Conservation (phyloP, 2,888 invertebrate species). For the Glaucopsyche alexis region DNA sequence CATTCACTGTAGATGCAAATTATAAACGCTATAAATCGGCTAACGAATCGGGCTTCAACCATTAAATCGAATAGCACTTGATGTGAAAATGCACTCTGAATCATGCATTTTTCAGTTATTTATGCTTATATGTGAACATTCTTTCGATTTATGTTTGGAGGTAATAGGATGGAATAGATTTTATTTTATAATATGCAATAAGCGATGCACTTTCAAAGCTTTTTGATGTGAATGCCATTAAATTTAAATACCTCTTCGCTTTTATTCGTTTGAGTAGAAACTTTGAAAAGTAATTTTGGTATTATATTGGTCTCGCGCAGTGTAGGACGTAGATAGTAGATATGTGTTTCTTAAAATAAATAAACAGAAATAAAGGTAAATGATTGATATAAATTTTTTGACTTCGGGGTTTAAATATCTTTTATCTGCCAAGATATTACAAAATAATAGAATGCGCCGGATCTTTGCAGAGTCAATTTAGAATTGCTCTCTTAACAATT, state of each 20-base stretch:
- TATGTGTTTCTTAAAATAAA: too few relatives aligned
- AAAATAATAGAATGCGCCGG: too few relatives aligned
- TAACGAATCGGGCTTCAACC: constrained; percentile 24
- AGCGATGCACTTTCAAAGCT: constrained; percentile 4
- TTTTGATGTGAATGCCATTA: background rate
- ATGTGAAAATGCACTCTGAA: constrained; percentile 26
- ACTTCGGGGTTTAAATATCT: too few relatives aligned
- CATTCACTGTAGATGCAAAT: constrained; percentile 24
- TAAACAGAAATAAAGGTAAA: too few relatives aligned
- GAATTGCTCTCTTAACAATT: too few relatives aligned
- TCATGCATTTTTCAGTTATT: constrained; percentile 27
- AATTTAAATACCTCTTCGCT: background rate
- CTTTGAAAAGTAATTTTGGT: background rate
- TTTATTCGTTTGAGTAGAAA: background rate
- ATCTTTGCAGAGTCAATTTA: too few relatives aligned
- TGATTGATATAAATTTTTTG: too few relatives aligned
- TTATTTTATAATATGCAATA: background rate
- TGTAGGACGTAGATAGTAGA: background rate
- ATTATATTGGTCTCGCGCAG: background rate
- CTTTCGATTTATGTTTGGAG: constrained; percentile 22
- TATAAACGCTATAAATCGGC: constrained; percentile 26
- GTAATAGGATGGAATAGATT: constrained; percentile 19
- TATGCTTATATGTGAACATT: constrained; percentile 24
- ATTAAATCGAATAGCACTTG: constrained; percentile 28
- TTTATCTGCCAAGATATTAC: too few relatives aligned